Base-by-base conservation (phyloP, 1,140 invertebrate genomes). In the Macrotrachela quadricornifera region DNA sequence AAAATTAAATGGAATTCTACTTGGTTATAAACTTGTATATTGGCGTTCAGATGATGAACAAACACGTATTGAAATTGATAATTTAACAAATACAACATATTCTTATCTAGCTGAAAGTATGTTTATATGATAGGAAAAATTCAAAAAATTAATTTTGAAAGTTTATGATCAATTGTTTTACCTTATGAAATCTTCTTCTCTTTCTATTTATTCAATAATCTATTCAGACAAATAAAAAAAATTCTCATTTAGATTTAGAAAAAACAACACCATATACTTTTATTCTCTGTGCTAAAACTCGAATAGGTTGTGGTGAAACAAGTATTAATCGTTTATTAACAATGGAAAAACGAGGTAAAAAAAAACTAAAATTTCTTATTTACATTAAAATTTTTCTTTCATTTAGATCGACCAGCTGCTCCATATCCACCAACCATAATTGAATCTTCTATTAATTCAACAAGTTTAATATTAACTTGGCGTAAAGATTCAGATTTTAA, bases 1-100 rank as follows among this genome's bases (percentile, higher is more conserved):
- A 59, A 84, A 94, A 67, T 87, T 88, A 0, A 96, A 96, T 65
- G 91, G 91, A 13, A 82, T 87, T 64, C 91, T 96, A 59, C 71
- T 85, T 4, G 82, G 81, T 0, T 94, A 94, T 61, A 79, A 79
- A 71, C 82, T 94, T 0, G 80, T 82, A 40, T 92, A 90, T 62
- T 78, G 81, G 55, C 68, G 10, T 80, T 85, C 58, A 78, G 78
- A 61, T 65, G 66, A 41, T 71, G 73, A 21, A 73, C 77, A 49
- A 40, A 55, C 40, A 18, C 49, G 21, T 4, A 30, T 49, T 16
- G 12, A 50, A 9, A 44, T 51, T 2, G 47, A 40, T 10, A 57
- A 58, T 36, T 54, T 13, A 16, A 50, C 1, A 55, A 55, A 11
- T 54, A 55, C 11, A 57, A 56, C 15, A 55, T 61, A 9, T 49